Evolutionary conservation across 2,797 vertebrate species (phyloP).

Genomic region (Allobates femoralis): DNA sequence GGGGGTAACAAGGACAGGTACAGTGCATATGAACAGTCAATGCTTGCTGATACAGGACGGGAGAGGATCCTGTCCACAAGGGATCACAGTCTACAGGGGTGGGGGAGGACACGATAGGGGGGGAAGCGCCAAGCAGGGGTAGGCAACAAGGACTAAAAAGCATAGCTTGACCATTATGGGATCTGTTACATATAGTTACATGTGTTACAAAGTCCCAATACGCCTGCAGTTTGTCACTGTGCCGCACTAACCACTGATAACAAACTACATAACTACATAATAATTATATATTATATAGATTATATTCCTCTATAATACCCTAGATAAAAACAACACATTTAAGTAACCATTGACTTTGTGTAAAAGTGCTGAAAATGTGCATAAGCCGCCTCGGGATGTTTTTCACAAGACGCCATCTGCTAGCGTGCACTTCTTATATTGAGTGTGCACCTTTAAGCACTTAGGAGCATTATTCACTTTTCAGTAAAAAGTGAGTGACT

Average conservation of each 20-base stretch:
- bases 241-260: neutral
- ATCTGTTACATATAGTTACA: neutral
- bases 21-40: too few relatives aligned
- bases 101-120: too few relatives aligned
- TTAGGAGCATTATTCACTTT: conserved; percentile 54
- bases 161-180: neutral
- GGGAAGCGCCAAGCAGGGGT: too few relatives aligned
- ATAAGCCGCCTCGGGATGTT: conserved; percentile 42
- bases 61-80: too few relatives aligned
- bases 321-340: neutral
- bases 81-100: too few relatives aligned
- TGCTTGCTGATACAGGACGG: too few relatives aligned
- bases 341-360: neutral
- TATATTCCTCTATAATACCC: neutral
- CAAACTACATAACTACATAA: neutral
- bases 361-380: neutral
- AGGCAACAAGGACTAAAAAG: neutral
- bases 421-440: conserved; percentile 25
- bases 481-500: conserved; percentile 54
- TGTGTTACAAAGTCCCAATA: neutral
- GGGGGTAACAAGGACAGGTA: too few relatives aligned
- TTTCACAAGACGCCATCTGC: conserved; percentile 39
- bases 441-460: conserved; percentile 52
- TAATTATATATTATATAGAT: neutral
- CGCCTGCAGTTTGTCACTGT: neutral